phyloP scores from a whole-genome alignment of 2,113 vertebrate species.

The Platichthys flesus region DNA sequence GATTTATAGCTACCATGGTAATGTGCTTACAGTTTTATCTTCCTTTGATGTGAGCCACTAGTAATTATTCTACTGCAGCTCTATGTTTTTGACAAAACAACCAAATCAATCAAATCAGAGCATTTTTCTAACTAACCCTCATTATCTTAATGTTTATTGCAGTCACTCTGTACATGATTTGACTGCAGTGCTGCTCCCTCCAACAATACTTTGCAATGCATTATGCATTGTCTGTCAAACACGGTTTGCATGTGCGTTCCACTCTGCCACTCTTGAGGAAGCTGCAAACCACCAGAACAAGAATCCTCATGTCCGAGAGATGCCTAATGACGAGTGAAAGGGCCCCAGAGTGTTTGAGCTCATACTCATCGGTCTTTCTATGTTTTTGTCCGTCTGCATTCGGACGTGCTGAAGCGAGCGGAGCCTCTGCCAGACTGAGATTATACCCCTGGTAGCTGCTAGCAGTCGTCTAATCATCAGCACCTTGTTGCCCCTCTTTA shows the following conservation, averaged over 20 bases:
- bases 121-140: conserved; percentile 59
- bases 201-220: conserved; percentile 41
- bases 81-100: conserved; percentile 45
- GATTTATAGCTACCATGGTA: conserved; percentile 34
- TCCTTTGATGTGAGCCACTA: conserved; percentile 51
- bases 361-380: conserved; percentile 16
- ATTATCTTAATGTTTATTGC: conserved; percentile 55
- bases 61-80: conserved; percentile 45
- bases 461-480: conserved; percentile 44
- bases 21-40: conserved; percentile 43
- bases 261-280: conserved; percentile 1
- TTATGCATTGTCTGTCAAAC: conserved; percentile 56
- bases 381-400: conserved; percentile 1
- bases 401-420: conserved; percentile 17
- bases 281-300: conserved; percentile 18
- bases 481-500: conserved; percentile 33
- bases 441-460: conserved; percentile 46
- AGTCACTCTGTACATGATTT: conserved; percentile 22
- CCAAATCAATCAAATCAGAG: conserved; percentile 45
- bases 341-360: conserved; percentile 24
- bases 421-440: conserved; percentile 42
- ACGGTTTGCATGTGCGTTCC: conserved; percentile 41
- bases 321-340: conserved; percentile 46
- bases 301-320: conserved; percentile 26
- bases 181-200: conserved; percentile 23